Conservation (phyloP, 2,888 invertebrate genomes). For the Eurois occulta region DNA sequence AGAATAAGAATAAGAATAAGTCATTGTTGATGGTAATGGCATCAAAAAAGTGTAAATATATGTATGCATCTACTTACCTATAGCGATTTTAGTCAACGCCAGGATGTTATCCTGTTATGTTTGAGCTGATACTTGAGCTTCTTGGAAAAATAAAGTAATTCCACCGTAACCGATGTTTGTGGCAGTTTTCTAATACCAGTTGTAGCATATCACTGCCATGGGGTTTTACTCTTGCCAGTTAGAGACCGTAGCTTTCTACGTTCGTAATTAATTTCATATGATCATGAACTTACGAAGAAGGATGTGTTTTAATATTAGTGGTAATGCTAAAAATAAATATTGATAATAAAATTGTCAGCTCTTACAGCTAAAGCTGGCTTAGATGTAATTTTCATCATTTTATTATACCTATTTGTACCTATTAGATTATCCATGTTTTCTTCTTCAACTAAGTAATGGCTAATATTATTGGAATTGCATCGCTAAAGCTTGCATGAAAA, state of each 20-base stretch:
- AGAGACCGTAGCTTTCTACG: constrained; percentile 13
- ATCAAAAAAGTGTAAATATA: not conserved
- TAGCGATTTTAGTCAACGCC: no score
- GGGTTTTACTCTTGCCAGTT: not conserved
- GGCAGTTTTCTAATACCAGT: not conserved
- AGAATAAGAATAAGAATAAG: no score
- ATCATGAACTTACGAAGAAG: not conserved
- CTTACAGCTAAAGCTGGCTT: not conserved
- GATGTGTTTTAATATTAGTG: not conserved
- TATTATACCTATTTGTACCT: not conserved
- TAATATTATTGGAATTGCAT: not conserved
- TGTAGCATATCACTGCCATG: not conserved
- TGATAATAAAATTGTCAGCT: not conserved
- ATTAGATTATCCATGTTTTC: no score
- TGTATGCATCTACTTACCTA: no score
- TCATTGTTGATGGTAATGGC: not conserved
- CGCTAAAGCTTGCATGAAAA: not conserved
- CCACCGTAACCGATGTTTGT: not conserved
- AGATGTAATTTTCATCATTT: not conserved
- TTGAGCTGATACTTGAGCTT: no score
- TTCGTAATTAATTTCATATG: not conserved
- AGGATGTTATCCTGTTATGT: not conserved
- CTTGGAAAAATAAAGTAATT: no score
- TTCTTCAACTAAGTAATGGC: not conserved
- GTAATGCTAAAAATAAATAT: not conserved